Base-by-base conservation (phyloP, 2,113 vertebrate genomes). In the Thamnaconus septentrionalis region DNA sequence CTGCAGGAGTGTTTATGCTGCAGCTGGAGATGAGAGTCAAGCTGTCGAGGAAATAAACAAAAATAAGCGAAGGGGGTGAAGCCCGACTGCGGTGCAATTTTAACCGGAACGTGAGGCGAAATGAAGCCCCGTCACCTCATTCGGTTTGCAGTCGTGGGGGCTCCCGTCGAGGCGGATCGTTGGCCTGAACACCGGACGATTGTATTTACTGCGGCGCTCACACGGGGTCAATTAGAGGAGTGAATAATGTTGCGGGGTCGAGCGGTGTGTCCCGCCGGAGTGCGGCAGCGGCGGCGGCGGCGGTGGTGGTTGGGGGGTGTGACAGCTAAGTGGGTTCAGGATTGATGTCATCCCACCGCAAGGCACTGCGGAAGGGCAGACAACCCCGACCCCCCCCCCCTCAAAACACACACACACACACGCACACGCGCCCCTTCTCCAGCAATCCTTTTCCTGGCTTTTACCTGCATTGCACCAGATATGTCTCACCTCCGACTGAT, bases 391-490 rank as follows among this genome's bases (percentile, higher is more conserved):
- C 63, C 54, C 50, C 51, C 43, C 59, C 48, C 1, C 53, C 49
- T 31, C 1, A 31, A 31, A 31, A 31, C 50, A 52, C 50, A 12
- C 48, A 10, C 48, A 11, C 48, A 31, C 18, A 31, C 18, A 31
- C 18, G 18, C 18, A 31, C 2, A 2, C 18, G 18, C 18, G 18
- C 18, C 18, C 18, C 18, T 31, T 31, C 18, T 45, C 44, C 44
- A 45, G 7, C 56, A 69, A 67, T 78, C 62, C 69, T 63, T 77
- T 75, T 83, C 68, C 72, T 74, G 66, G 56, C 79, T 31, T 31
- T 83, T 75, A 83, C 86, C 88, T 88, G 87, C 89, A 91, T 85
- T 91, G 89, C 88, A 90, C 86, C 90, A 91, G 73, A 79, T 84
- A 83, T 85, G 83, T 86, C 87, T 88, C 83, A 90, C 87, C 81